phyloP scores from a whole-genome alignment of 2,113 vertebrate species.

The Atlantisia rogersi region DNA sequence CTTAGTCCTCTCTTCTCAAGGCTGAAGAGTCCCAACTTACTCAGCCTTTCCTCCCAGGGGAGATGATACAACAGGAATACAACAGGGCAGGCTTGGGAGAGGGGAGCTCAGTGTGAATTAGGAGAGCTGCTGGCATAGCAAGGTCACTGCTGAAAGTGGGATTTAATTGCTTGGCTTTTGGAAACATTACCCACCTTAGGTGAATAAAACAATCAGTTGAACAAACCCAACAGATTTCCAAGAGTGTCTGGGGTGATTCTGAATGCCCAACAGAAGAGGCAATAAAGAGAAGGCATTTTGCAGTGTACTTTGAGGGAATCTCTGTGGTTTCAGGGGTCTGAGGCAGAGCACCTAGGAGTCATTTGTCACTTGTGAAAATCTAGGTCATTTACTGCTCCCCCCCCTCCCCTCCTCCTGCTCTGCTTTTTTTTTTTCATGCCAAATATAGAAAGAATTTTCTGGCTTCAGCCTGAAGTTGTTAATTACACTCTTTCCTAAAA shows the following conservation, averaged over 20 bases:
- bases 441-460: slow-evolving; percentile 55
- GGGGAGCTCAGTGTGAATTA: rapidly evolving
- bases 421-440: not conserved
- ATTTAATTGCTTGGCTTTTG: not conserved
- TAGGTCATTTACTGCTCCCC: slow-evolving; percentile 19
- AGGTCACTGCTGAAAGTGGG: not conserved
- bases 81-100: not conserved
- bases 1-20: too few species aligned
- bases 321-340: not conserved
- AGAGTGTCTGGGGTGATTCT: not conserved
- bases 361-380: slow-evolving; percentile 45
- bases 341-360: not conserved
- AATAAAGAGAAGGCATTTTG: not conserved
- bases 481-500: slow-evolving; percentile 49
- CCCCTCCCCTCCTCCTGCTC: slow-evolving; percentile 19
- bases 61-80: not conserved
- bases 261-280: not conserved
- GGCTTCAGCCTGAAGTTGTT: slow-evolving; percentile 36
- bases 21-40: too few species aligned
- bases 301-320: not conserved
- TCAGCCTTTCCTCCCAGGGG: too few species aligned
- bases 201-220: not conserved
- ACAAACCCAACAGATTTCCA: not conserved
- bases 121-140: not conserved
- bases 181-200: not conserved